Conservation (phyloP, 2,888 invertebrate species). For the Barypeithes pellucidus region DNA sequence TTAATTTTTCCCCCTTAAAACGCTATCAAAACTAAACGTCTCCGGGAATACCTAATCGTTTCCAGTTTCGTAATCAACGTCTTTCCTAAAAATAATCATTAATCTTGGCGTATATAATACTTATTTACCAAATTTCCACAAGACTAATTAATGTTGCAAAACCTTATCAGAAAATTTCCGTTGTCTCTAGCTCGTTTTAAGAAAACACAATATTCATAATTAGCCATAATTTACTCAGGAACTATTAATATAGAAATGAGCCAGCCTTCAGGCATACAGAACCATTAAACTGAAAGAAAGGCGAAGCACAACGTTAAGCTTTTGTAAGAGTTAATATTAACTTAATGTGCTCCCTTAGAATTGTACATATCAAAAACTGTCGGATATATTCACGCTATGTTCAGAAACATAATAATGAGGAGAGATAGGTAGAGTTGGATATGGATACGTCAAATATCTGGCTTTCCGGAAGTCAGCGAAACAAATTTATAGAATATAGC, state of each 20-base stretch:
- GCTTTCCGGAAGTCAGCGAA: too few species aligned
- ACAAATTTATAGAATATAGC: too few species aligned
- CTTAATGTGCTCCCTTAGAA: neutral
- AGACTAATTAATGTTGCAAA: neutral
- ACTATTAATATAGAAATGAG: neutral
- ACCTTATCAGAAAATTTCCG: neutral
- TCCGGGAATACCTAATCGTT: too few species aligned
- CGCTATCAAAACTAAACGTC: too few species aligned
- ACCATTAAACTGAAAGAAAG: neutral
- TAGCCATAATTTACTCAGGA: neutral
- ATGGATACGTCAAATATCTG: too few species aligned
- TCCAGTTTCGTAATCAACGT: too few species aligned
- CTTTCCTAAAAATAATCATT: too few species aligned
- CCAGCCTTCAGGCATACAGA: neutral
- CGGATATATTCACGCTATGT: neutral
- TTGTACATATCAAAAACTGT: neutral
- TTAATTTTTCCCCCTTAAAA: too few species aligned
- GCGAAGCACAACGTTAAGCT: neutral
- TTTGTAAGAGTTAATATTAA: constrained; percentile 1
- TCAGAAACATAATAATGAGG: too few species aligned
- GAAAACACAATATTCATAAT: neutral
- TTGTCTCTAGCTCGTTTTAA: neutral
- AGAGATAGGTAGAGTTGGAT: too few species aligned
- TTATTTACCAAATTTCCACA: too few species aligned
- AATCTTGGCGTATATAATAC: too few species aligned